Evolutionary conservation across 53 echinoderm and acorn worm genomes (phyloP).

Genomic region (Stichopus horrens): DNA sequence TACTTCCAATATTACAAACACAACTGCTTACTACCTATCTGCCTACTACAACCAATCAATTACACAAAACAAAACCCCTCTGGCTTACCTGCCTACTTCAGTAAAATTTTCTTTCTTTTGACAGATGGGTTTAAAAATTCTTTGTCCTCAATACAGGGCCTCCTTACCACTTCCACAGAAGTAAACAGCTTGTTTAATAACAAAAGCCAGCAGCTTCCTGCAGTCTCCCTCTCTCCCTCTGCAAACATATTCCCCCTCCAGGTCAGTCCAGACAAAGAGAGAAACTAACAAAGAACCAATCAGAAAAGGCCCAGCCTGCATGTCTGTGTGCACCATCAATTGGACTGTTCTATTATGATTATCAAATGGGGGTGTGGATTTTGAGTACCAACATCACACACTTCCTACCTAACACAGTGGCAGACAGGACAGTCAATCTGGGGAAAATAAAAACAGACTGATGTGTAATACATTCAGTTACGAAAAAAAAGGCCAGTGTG

Average conservation of each 20-base stretch:
- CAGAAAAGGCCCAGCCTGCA: constrained; percentile 39
- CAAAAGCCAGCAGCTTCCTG: constrained; percentile 41
- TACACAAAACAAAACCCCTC: constrained; percentile 36
- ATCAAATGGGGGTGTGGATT: constrained; percentile 13
- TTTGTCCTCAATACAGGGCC: constrained; percentile 33
- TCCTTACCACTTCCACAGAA: constrained; percentile 37
- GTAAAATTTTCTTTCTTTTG: constrained; percentile 30
- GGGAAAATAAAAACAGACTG: too few species aligned
- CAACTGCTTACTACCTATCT: not conserved
- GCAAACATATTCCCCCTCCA: constrained; percentile 34
- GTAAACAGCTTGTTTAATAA: constrained; percentile 47
- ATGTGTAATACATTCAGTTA: too few species aligned
- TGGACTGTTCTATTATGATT: constrained; percentile 33
- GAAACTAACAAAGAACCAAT: constrained; percentile 35
- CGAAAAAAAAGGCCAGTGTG: too few species aligned
- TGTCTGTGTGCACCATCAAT: constrained; percentile 2
- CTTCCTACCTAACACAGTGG: too few species aligned
- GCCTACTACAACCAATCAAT: not conserved
- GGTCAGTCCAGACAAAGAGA: constrained; percentile 40
- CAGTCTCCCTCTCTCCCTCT: not conserved
- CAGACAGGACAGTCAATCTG: too few species aligned
- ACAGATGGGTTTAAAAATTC: constrained; percentile 42
- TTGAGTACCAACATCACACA: too few species aligned
- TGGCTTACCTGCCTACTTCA: constrained; percentile 31
- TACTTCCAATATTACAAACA: not conserved